Evolutionary conservation across 2,888 invertebrate species (phyloP).

Genomic region (Archaeoteleia sp.): DNA sequence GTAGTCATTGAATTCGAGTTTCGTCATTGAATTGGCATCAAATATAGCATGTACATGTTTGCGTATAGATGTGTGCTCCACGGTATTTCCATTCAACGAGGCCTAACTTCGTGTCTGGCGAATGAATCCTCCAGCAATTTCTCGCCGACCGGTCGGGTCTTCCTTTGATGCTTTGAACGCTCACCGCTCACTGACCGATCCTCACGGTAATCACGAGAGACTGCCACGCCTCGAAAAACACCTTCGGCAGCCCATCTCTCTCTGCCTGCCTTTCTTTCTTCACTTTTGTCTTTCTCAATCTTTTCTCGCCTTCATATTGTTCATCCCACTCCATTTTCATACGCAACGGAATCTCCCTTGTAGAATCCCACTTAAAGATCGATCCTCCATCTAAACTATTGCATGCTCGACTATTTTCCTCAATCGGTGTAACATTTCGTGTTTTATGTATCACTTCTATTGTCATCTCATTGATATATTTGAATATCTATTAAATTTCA

Average conservation of each 20-base stretch:
- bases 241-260: slow-evolving; percentile 62
- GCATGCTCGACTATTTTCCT: too few species aligned
- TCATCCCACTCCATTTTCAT: slow-evolving; percentile 34
- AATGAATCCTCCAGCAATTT: slow-evolving; percentile 73
- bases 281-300: slow-evolving; percentile 34
- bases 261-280: slow-evolving; percentile 37
- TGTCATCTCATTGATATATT: too few species aligned
- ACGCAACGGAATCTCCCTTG: slow-evolving; percentile 24
- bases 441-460: too few species aligned
- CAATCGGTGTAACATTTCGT: too few species aligned
- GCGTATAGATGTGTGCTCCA: slow-evolving; percentile 24
- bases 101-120: slow-evolving; percentile 55
- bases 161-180: slow-evolving; percentile 75
- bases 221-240: slow-evolving; percentile 75
- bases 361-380: slow-evolving; percentile 5
- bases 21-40: too few species aligned
- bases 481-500: too few species aligned
- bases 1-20: too few species aligned
- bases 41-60: slow-evolving; percentile 33
- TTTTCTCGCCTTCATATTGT: slow-evolving; percentile 45
- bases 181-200: slow-evolving; percentile 74
- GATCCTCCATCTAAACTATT: not conserved
- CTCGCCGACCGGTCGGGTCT: slow-evolving; percentile 70
- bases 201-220: slow-evolving; percentile 73
- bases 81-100: slow-evolving; percentile 51